These are phyloP conservation scores for Agrilus biguttatus DNA, from an alignment of 2,888 invertebrate species.

Conservation along the genomic window DNA sequence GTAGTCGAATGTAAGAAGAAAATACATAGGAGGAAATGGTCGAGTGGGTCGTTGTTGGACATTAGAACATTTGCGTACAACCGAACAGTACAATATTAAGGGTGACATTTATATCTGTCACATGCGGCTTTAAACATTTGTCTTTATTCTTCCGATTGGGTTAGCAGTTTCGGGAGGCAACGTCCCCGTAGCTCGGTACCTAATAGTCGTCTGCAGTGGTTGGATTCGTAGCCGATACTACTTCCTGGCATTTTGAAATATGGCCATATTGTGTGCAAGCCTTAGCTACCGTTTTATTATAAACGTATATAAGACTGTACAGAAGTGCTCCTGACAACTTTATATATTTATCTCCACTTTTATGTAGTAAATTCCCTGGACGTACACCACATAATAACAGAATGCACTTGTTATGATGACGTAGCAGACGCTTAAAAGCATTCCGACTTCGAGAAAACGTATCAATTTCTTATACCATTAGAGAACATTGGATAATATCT, in stretches of 20 bases:
- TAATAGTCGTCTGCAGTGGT: conserved; percentile 14
- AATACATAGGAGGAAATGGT: no score
- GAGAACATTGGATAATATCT: no score
- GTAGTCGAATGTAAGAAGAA: no score
- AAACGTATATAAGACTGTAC: conserved; percentile 21
- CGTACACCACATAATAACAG: no score
- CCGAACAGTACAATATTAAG: conserved; percentile 30
- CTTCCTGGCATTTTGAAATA: conserved; percentile 29
- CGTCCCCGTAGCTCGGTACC: conserved; percentile 9
- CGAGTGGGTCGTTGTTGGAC: no score
- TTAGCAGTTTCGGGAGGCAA: conserved; percentile 22
- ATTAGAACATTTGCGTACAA: conserved; percentile 19
- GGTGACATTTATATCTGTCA: conserved; percentile 32
- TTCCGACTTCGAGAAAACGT: no score
- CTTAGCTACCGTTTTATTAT: conserved; percentile 20
- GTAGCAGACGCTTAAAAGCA: no score
- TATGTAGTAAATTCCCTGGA: no score
- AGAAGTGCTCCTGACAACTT: conserved; percentile 23
- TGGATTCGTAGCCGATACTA: conserved; percentile 21
- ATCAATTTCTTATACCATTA: no score
- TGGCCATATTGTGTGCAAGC: conserved; percentile 23
- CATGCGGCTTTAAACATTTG: conserved; percentile 32
- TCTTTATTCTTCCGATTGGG: conserved; percentile 37
- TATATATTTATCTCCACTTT: conserved; percentile 13
- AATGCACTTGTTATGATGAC: no score